Evolutionary conservation across 1,140 invertebrate species (phyloP).

Genomic region (Drosophila pruinosa): DNA sequence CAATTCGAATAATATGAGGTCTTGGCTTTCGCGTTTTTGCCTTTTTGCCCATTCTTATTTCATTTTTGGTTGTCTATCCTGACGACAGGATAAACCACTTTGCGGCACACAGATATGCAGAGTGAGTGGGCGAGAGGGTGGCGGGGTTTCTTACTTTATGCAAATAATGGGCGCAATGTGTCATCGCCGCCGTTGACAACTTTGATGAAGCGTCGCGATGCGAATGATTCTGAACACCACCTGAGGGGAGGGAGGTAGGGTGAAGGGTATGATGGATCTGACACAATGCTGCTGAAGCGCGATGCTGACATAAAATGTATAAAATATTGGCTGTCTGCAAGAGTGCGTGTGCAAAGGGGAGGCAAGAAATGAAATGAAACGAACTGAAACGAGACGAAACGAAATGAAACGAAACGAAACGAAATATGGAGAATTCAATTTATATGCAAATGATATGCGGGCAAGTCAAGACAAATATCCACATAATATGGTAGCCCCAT

Average conservation of each 20-base stretch:
- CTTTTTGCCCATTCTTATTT: neutral
- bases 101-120: slow-evolving; percentile 31
- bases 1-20: slow-evolving; percentile 9
- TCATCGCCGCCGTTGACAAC: slow-evolving; percentile 65
- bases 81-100: slow-evolving; percentile 69
- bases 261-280: slow-evolving; percentile 28
- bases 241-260: neutral
- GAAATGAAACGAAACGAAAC: slow-evolving; percentile 36
- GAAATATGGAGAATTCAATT: slow-evolving; percentile 74
- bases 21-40: neutral
- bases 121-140: neutral
- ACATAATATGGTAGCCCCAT: slow-evolving; percentile 9
- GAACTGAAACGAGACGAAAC: slow-evolving; percentile 31
- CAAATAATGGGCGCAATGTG: slow-evolving; percentile 77
- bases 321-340: slow-evolving; percentile 73
- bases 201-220: slow-evolving; percentile 61
- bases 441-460: slow-evolving; percentile 78
- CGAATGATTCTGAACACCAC: slow-evolving; percentile 13
- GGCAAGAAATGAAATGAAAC: slow-evolving; percentile 1
- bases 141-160: slow-evolving; percentile 44
- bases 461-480: slow-evolving; percentile 57
- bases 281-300: neutral
- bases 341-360: neutral
- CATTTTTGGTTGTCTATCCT: slow-evolving; percentile 15
- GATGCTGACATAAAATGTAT: slow-evolving; percentile 63